Evolutionary conservation across 2,888 invertebrate genomes (phyloP).

Genomic region (Napeogenes inachia): DNA sequence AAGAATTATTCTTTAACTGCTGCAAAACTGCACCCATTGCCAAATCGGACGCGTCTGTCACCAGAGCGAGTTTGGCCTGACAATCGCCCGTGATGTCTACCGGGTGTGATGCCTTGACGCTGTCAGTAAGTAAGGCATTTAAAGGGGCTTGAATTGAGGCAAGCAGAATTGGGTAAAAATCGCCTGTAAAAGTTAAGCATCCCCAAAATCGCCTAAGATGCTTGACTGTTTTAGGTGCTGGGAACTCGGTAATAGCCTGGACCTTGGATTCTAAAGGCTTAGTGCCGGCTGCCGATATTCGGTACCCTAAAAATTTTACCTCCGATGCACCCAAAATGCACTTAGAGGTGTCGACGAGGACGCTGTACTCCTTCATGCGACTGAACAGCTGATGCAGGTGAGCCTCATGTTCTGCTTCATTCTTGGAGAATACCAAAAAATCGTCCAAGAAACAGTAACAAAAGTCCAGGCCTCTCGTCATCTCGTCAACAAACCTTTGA

Average conservation of each 20-base stretch:
- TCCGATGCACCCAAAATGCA: constrained; percentile 2
- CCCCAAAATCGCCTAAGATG: background rate
- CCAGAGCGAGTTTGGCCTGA: too few species aligned
- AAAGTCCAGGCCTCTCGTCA: too few species aligned
- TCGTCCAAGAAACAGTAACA: too few species aligned
- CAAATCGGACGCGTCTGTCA: too few species aligned
- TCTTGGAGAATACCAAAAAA: too few species aligned
- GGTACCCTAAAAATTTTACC: constrained; percentile 3
- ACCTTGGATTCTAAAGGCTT: constrained; percentile 7
- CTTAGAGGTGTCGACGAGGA: constrained; percentile 6
- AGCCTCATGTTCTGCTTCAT: too few species aligned
- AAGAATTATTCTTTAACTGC: too few species aligned
- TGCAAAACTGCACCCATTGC: too few species aligned
- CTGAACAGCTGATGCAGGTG: constrained; percentile 5
- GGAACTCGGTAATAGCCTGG: background rate
- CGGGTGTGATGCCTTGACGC: background rate
- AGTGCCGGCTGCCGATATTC: background rate
- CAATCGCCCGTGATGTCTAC: background rate
- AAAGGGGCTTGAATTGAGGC: background rate
- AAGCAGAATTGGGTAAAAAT: background rate
- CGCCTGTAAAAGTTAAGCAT: constrained; percentile 2
- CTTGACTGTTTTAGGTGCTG: background rate
- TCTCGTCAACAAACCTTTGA: too few species aligned
- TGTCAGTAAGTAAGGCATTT: too few species aligned
- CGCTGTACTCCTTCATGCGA: constrained; percentile 5